phyloP scores from a whole-genome alignment of 1,140 invertebrate species.

The Idris sp. region DNA sequence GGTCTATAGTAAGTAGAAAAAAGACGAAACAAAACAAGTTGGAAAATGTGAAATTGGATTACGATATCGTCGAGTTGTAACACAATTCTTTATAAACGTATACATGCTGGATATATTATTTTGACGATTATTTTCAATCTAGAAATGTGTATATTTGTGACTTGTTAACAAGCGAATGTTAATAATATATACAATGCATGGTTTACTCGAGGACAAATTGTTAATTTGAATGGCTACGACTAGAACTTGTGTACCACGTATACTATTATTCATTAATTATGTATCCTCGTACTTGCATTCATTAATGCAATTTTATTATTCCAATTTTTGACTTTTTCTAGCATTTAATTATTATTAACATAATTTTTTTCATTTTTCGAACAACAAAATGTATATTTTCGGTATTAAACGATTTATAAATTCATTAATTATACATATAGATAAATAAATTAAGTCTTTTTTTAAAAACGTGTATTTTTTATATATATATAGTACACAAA shows the following conservation, averaged over 20 bases:
- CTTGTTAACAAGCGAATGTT: slow-evolving; percentile 36
- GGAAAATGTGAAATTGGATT: slow-evolving; percentile 55
- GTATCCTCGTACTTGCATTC: slow-evolving; percentile 18
- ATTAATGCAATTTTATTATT: slow-evolving; percentile 20
- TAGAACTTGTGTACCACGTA: slow-evolving; percentile 19
- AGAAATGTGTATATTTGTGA: slow-evolving; percentile 43
- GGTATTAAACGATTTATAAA: slow-evolving; percentile 27
- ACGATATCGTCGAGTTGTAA: slow-evolving; percentile 23
- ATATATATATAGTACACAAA: slow-evolving; percentile 7
- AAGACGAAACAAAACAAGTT: too few relatives aligned
- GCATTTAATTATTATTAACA: slow-evolving; percentile 24
- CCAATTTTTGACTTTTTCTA: slow-evolving; percentile 4
- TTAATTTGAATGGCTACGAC: slow-evolving; percentile 23
- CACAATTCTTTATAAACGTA: slow-evolving; percentile 15
- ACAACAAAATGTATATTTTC: slow-evolving; percentile 21
- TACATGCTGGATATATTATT: slow-evolving; percentile 21
- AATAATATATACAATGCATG: slow-evolving; percentile 22
- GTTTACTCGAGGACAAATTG: slow-evolving; percentile 33
- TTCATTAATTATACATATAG: slow-evolving; percentile 23
- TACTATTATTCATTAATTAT: slow-evolving; percentile 22
- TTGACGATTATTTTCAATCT: slow-evolving; percentile 39
- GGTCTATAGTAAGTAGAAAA: slow-evolving; percentile 52
- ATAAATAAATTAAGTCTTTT: too few relatives aligned
- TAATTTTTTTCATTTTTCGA: slow-evolving; percentile 6
- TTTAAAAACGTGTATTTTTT: too few relatives aligned